These are phyloP conservation scores for Epizoanthus illoricatus DNA, from an alignment of 92 coral and sea anemone species.

Conservation along the genomic window DNA sequence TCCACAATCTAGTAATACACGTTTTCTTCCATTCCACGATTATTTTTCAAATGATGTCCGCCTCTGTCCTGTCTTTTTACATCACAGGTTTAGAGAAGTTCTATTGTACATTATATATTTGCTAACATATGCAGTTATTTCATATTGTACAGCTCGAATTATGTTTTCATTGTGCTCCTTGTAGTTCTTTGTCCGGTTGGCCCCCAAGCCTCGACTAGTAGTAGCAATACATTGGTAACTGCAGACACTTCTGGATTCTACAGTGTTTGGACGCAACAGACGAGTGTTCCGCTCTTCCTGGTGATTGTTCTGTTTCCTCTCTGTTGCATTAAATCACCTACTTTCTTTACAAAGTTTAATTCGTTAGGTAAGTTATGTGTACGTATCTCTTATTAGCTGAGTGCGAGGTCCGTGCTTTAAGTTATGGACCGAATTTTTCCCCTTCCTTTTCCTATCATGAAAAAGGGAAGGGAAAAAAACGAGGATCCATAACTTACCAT, in stretches of 20 bases:
- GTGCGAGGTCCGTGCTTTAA: too few species aligned
- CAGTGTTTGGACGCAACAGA: conserved; percentile 69
- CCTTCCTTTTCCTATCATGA: too few species aligned
- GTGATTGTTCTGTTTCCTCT: conserved; percentile 75
- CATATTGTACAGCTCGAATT: neutral
- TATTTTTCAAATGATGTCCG: too few species aligned
- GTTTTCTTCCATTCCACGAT: too few species aligned
- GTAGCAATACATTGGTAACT: conserved; percentile 18
- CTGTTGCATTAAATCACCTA: conserved; percentile 92
- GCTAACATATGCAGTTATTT: neutral
- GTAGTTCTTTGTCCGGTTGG: conserved; percentile 65
- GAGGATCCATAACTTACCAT: too few species aligned
- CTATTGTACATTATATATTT: neutral
- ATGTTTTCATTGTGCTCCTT: neutral
- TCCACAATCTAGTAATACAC: too few species aligned
- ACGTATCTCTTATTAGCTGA: too few species aligned
- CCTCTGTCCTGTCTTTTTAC: too few species aligned
- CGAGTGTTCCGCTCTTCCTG: conserved; percentile 84
- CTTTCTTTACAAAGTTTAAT: conserved; percentile 95
- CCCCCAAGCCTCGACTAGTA: conserved; percentile 27
- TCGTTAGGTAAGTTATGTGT: conserved; percentile 71
- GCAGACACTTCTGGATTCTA: conserved; percentile 59
- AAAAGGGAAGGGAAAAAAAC: too few species aligned
- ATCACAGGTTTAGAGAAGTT: too few species aligned
- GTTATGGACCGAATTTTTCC: too few species aligned